Base-by-base conservation (phyloP, 1,140 invertebrate genomes). In the Drosophila biarmipes region DNA sequence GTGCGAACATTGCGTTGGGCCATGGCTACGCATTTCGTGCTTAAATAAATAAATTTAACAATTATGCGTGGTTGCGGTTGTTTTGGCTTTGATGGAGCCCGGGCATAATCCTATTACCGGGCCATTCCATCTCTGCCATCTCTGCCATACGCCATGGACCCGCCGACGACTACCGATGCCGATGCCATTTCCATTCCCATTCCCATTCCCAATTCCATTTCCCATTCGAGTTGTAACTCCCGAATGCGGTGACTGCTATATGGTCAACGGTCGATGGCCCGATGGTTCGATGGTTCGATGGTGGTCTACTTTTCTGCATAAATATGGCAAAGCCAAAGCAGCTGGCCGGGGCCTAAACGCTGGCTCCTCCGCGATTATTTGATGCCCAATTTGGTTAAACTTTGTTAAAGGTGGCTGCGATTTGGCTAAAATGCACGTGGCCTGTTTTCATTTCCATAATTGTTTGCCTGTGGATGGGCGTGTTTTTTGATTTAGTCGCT, bases 31-130 rank as follows among this genome's bases (percentile, higher is more conserved):
- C 82, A 78, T 82, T 86, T 87, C 74, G 78, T 77, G 82, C 75
- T 87, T 87, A 87, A 87, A 87, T 89, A 87, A 87, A 87, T 87
- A 87, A 87, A 87, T 87, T 87, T 84, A 89, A 84, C 82, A 87
- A 87, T 87, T 87, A 87, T 87, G 82, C 82, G 78, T 82, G 81
- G 84, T 87, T 87, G 82, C 84, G 82, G 82, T 87, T 82, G 78
- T 87, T 87, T 87, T 87, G 82, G 82, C 82, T 87, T 87, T 89
- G 84, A 89, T 87, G 79, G 78, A 89, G 84, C 55, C 72, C 73
- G 42, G 58, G 38, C 80, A 86, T 86, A 86, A 86, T 87, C 81
- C 81, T 86, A 87, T 86, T 86, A 87, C 77, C 80, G 58, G 24
- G 34, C 77, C 38, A 62, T 56, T 69, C 67, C 49, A 49, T 69